These are phyloP conservation scores for Dryobates pubescens DNA, from an alignment of 2,797 vertebrate genomes.

Conservation along the genomic window DNA sequence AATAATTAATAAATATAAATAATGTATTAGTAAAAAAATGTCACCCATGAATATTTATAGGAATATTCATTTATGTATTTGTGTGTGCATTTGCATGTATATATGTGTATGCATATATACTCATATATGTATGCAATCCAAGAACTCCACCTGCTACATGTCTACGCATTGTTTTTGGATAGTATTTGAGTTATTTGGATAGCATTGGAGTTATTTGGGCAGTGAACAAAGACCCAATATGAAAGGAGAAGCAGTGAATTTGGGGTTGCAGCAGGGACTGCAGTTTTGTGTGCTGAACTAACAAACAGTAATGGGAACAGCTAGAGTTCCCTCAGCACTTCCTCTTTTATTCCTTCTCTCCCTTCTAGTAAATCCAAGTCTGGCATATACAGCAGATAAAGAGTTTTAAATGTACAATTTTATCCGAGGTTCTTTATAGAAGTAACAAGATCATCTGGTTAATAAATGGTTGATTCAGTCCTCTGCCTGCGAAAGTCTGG, in stretches of 20 bases:
- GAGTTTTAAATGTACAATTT: slow-evolving; percentile 50
- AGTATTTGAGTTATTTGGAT: background rate
- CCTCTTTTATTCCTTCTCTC: slow-evolving; percentile 36
- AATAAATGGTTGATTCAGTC: background rate
- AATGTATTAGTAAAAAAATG: background rate
- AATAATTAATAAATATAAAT: background rate
- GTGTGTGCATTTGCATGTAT: background rate
- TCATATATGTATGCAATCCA: background rate
- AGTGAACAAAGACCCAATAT: background rate
- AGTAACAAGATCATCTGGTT: slow-evolving; percentile 52
- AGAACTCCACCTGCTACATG: background rate
- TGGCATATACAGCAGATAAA: slow-evolving; percentile 48
- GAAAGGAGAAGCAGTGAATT: background rate
- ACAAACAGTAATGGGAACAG: background rate
- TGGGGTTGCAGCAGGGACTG: background rate
- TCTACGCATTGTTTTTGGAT: background rate
- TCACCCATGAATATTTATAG: background rate
- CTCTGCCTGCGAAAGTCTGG: background rate
- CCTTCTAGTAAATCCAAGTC: slow-evolving; percentile 53
- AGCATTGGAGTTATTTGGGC: background rate
- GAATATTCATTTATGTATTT: background rate
- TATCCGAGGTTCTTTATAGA: slow-evolving; percentile 41
- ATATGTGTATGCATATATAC: background rate
- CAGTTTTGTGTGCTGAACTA: slow-evolving; percentile 51
- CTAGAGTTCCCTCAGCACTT: slow-evolving; percentile 42